These are phyloP conservation scores for Periophthalmodon schlosseri DNA, from an alignment of 2,113 vertebrate genomes.

Conservation along the genomic window DNA sequence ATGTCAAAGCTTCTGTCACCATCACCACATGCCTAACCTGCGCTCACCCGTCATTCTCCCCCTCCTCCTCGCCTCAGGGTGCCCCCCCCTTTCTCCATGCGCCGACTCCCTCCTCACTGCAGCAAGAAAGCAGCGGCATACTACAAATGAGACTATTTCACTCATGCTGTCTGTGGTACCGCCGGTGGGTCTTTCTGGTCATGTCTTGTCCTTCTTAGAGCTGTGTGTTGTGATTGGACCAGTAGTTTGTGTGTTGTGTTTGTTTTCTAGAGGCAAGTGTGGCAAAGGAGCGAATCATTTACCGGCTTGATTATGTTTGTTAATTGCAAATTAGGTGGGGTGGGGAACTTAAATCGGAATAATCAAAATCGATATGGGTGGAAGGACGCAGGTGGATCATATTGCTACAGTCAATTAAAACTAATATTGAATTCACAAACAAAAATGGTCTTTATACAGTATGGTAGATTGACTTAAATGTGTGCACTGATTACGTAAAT, in stretches of 20 bases:
- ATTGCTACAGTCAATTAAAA: background rate
- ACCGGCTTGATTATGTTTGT: background rate
- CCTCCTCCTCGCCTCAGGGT: conserved; percentile 73
- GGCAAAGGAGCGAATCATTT: background rate
- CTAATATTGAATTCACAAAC: background rate
- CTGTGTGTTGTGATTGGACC: conserved; percentile 18
- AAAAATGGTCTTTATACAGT: background rate
- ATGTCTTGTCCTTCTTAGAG: conserved; percentile 27
- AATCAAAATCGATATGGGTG: background rate
- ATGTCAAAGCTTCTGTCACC: background rate
- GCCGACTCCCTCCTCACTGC: conserved; percentile 56
- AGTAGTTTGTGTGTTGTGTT: conserved; percentile 24
- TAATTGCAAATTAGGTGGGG: background rate
- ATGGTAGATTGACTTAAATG: background rate
- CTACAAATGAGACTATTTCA: conserved; percentile 65
- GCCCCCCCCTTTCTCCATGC: conserved; percentile 63
- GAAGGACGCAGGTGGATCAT: background rate
- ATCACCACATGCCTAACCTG: conserved; percentile 38
- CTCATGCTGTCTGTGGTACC: conserved; percentile 29
- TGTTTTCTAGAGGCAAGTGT: conserved; percentile 15
- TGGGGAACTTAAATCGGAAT: background rate
- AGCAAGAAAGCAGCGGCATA: conserved; percentile 70
- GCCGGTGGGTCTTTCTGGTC: conserved; percentile 66
- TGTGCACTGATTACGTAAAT: background rate
- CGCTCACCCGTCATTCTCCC: conserved; percentile 63